Evolutionary conservation across 2,888 invertebrate genomes (phyloP), one percentile per base, ranked within the genome.

Genomic region (Andrena hattorfiana): DNA sequence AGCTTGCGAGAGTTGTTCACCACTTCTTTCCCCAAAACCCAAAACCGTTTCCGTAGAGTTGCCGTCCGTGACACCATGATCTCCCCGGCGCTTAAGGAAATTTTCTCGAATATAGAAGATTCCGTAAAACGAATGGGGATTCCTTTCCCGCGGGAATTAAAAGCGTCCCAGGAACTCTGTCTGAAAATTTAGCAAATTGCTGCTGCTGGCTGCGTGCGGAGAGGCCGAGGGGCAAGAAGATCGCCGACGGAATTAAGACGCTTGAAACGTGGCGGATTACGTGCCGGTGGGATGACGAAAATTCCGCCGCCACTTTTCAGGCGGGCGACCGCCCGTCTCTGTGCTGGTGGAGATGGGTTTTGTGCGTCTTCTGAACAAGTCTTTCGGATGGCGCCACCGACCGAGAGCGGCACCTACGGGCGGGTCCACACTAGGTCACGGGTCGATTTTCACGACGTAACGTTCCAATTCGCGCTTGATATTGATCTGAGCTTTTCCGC

Each of bases 371-470:
- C 56, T 56, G 56, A 56, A 56, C 23, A 56, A 23, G 23, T 80
- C 80, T 83, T 86, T 85, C 72, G 75, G 87, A 86, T 85, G 89
- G 87, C 88, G 87, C 89, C 85, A 89, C 83, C 60, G 70, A 83
- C 85, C 83, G 77, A 76, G 30, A 70, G 73, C 80, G 67, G 72
- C 64, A 75, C 66, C 87, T 80, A 87, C 92, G 92, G 93, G 92
- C 91, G 93, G 92, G 92, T 93, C 93, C 93, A 93, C 91, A 93
- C 91, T 93, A 90, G 93, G 93, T 93, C 93, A 93, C 91, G 91
- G 92, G 92, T 93, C 93, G 92, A 93, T 93, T 92, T 92, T 92
- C 89, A 88, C 91, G 89, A 89, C 91, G 91, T 89, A 92, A 91
- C 91, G 91, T 92, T 91, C 92, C 92, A 92, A 92, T 92, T 92